A percentile compares a stretch with the other conserved stretches of the same genome.
Conservation (phyloP, 35 echinoderm and acorn worm species). For the Hemicentrotus pulcherrimus region DNA sequence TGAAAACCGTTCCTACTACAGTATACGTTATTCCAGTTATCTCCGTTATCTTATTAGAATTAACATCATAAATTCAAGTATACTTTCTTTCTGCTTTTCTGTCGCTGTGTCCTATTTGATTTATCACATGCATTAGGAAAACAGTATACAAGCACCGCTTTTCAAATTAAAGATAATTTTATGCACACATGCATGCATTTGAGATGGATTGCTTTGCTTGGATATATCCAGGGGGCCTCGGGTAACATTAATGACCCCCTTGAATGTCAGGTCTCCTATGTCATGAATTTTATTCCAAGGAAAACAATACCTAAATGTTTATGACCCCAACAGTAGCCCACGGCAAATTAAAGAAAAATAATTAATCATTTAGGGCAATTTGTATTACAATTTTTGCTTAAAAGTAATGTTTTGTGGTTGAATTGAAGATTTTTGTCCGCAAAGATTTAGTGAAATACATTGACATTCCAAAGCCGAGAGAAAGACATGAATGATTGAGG, state of each 20-base stretch:
- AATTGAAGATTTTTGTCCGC: background rate
- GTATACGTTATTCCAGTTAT: no score
- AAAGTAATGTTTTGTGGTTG: background rate
- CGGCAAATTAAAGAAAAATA: background rate
- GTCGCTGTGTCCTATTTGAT: background rate
- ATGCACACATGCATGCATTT: background rate
- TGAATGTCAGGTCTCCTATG: background rate
- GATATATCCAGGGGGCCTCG: background rate
- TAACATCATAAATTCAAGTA: no score
- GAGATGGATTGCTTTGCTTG: background rate
- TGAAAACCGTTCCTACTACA: no score
- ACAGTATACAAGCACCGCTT: background rate
- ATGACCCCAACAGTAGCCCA: background rate
- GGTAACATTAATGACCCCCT: background rate
- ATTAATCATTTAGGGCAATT: background rate
- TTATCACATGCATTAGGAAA: background rate
- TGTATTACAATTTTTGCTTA: background rate
- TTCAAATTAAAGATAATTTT: background rate
- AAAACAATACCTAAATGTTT: no score
- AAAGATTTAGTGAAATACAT: background rate
- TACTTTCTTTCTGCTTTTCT: background rate
- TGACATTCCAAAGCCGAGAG: background rate
- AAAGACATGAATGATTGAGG: background rate
- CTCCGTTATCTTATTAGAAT: no score
- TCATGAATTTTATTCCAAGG: no score